phyloP scores from a whole-genome alignment of 1,140 invertebrate genomes.

The Heliothis virescens region DNA sequence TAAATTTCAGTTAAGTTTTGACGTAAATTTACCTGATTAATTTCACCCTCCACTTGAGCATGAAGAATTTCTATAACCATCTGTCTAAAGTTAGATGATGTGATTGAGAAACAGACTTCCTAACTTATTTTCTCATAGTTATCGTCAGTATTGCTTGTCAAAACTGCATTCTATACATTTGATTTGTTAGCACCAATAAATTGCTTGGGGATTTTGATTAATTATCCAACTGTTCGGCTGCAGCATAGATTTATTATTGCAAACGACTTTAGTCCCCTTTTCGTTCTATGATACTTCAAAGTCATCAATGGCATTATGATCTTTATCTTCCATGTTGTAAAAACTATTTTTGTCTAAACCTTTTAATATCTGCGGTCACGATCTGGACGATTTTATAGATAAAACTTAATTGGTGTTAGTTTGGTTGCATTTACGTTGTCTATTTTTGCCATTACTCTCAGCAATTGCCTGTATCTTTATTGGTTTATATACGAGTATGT shows the following conservation, averaged over 20 bases:
- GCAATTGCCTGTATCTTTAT: too few species aligned
- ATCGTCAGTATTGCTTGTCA: constrained; percentile 36
- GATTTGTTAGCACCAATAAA: constrained; percentile 47
- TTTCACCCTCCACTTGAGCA: neutral
- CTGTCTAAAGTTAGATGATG: constrained; percentile 1
- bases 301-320: neutral
- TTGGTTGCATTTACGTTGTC: too few species aligned
- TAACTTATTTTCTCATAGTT: constrained; percentile 38
- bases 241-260: constrained; percentile 29
- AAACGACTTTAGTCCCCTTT: constrained; percentile 31
- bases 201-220: constrained; percentile 45
- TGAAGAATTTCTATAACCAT: constrained; percentile 25
- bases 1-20: constrained; percentile 2
- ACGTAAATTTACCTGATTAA: neutral
- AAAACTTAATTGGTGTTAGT: too few species aligned
- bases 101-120: constrained; percentile 38
- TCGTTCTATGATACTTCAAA: constrained; percentile 9
- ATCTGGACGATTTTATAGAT: neutral
- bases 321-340: constrained; percentile 9
- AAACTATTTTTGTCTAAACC: neutral
- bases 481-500: too few species aligned
- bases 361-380: neutral
- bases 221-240: constrained; percentile 31
- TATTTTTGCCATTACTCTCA: too few species aligned
- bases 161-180: constrained; percentile 37